These are phyloP conservation scores for Morbakka virulenta DNA, from an alignment of 30 jellyfish, hydroid and myxozoan genomes.

Conservation along the genomic window DNA sequence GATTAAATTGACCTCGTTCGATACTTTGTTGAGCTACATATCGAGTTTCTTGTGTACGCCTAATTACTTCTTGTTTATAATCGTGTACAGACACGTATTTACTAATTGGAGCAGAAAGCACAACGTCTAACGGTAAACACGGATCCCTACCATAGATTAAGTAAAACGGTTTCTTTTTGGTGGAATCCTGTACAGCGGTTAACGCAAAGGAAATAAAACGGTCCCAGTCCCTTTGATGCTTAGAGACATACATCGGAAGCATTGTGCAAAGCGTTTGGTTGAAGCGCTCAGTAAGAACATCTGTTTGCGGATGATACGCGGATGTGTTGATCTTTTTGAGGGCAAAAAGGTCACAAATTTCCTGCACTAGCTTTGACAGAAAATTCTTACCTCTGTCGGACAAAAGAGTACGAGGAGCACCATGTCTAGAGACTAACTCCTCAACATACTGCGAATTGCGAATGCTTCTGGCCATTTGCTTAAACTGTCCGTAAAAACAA, in stretches of 20 bases:
- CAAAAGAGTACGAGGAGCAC: conserved; percentile 48
- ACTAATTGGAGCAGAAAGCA: too few relatives aligned
- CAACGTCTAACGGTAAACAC: conserved; percentile 54
- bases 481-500: conserved; percentile 53
- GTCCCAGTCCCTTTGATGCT: conserved; percentile 71
- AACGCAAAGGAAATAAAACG: conserved; percentile 34
- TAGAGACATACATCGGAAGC: conserved; percentile 34
- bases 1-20: too few relatives aligned
- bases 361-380: conserved; percentile 34
- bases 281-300: conserved; percentile 49
- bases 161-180: conserved; percentile 66
- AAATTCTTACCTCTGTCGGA: conserved; percentile 53
- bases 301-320: conserved; percentile 57
- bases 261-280: conserved; percentile 32
- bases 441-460: conserved; percentile 25
- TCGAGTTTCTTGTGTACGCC: too few relatives aligned
- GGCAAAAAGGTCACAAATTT: conserved; percentile 38
- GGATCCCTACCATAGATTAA: conserved; percentile 71
- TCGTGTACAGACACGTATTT: too few relatives aligned
- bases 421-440: conserved; percentile 38
- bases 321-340: conserved; percentile 32
- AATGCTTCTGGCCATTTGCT: conserved; percentile 77
- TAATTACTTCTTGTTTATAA: too few relatives aligned
- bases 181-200: conserved; percentile 48
- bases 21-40: too few relatives aligned